Conservation (phyloP, 2,888 invertebrate species). For the Dexiosoma caninum region DNA sequence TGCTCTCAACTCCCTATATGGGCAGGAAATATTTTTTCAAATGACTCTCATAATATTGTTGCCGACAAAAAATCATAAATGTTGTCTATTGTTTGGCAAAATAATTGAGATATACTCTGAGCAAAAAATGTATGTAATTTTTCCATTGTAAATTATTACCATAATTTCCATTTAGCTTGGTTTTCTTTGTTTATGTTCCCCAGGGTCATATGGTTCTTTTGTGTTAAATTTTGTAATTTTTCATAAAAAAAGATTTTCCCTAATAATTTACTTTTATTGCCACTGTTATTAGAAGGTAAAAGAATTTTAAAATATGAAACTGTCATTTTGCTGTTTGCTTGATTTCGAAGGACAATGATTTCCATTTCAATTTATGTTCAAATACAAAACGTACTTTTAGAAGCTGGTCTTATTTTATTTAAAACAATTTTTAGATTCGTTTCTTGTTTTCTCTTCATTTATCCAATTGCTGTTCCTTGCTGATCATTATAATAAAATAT, state of each 20-base stretch:
- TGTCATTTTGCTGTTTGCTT: not conserved
- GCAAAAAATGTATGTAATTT: not conserved
- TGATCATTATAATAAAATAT: constrained; percentile 59
- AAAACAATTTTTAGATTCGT: not conserved
- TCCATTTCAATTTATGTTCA: not conserved
- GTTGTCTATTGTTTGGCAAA: constrained; percentile 13
- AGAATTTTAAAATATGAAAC: not conserved
- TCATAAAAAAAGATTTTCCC: not conserved
- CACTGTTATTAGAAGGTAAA: not conserved
- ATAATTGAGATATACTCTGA: constrained; percentile 4
- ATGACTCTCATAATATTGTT: not conserved
- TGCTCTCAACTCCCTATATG: no score
- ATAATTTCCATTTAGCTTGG: constrained; percentile 53
- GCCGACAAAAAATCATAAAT: not conserved
- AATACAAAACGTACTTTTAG: not conserved
- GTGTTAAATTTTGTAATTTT: constrained; percentile 31
- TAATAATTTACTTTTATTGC: not conserved
- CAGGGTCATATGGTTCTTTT: constrained; percentile 50
- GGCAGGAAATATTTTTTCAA: no score
- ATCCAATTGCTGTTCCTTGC: not conserved
- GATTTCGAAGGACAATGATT: no score
- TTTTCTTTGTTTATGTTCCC: constrained; percentile 42
- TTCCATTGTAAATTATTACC: constrained; percentile 53
- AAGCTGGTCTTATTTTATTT: not conserved
- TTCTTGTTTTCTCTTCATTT: not conserved